Evolutionary conservation across 1,140 invertebrate species (phyloP).

Genomic region (Aphaenogaster floridana): DNA sequence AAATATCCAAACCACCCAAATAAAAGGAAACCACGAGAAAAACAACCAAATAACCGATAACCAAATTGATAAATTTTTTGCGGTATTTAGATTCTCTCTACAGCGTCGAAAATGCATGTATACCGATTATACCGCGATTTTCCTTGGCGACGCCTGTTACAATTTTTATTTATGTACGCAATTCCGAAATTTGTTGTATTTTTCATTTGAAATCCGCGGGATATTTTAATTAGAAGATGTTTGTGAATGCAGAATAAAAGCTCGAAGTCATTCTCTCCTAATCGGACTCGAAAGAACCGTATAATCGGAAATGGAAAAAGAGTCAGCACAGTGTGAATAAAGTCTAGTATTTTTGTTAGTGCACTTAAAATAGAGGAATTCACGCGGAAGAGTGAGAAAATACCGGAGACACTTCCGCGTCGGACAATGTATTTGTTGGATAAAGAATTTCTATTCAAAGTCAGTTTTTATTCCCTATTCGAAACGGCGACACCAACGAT

Average conservation of each 20-base stretch:
- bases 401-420: background rate
- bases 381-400: background rate
- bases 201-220: background rate
- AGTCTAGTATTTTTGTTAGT: slow-evolving; percentile 29
- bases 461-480: background rate
- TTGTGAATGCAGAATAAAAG: background rate
- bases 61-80: slow-evolving; percentile 33
- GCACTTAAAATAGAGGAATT: slow-evolving; percentile 3
- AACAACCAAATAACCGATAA: background rate
- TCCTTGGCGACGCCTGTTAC: background rate
- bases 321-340: background rate
- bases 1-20: slow-evolving; percentile 29
- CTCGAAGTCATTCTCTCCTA: background rate
- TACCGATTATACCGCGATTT: background rate
- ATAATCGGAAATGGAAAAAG: background rate
- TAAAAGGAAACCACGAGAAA: background rate
- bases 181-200: background rate
- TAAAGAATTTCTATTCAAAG: background rate
- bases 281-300: background rate
- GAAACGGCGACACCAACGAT: background rate
- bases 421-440: background rate
- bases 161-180: background rate
- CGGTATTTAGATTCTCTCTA: background rate
- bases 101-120: slow-evolving; percentile 7
- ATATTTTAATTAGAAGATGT: slow-evolving; percentile 10